Evolutionary conservation across 2,113 vertebrate genomes (phyloP).

Genomic region (Atractosteus spatula): DNA sequence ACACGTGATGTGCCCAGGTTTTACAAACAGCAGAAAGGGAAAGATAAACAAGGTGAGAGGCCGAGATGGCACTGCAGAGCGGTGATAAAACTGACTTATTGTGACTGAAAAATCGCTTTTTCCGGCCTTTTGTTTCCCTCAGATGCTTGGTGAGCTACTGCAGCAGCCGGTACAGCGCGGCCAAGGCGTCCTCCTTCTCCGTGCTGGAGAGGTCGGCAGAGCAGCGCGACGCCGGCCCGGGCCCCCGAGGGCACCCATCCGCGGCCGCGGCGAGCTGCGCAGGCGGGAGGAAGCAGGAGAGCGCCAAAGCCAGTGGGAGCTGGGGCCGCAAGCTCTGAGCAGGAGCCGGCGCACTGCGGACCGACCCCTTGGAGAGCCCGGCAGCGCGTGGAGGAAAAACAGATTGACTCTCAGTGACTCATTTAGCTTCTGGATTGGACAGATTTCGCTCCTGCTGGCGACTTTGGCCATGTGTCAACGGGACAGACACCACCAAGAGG

Average conservation of each 20-base stretch:
- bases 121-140: constrained; percentile 36
- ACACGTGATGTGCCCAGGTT: constrained; percentile 21
- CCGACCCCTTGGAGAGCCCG: constrained; percentile 62
- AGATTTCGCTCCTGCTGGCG: constrained; percentile 77
- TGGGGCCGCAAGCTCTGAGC: constrained; percentile 47
- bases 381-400: constrained; percentile 64
- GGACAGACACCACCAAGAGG: constrained; percentile 72
- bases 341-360: constrained; percentile 51
- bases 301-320: constrained; percentile 47
- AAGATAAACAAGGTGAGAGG: constrained; percentile 13
- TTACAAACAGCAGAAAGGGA: background rate
- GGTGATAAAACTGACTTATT: background rate
- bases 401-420: constrained; percentile 84
- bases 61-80: background rate
- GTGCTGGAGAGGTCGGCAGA: constrained; percentile 46
- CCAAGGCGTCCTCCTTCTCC: constrained; percentile 70
- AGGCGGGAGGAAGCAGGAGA: constrained; percentile 47
- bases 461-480: constrained; percentile 73
- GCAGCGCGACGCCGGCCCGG: constrained; percentile 28
- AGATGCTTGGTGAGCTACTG: constrained; percentile 63
- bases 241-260: constrained; percentile 45
- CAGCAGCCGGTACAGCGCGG: constrained; percentile 55
- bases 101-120: background rate
- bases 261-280: constrained; percentile 48
- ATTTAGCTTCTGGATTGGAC: constrained; percentile 84